Evolutionary conservation across 2,797 vertebrate species (phyloP), one percentile per base, ranked within the genome.

Genomic region (Melanotaenia trifasciata): DNA sequence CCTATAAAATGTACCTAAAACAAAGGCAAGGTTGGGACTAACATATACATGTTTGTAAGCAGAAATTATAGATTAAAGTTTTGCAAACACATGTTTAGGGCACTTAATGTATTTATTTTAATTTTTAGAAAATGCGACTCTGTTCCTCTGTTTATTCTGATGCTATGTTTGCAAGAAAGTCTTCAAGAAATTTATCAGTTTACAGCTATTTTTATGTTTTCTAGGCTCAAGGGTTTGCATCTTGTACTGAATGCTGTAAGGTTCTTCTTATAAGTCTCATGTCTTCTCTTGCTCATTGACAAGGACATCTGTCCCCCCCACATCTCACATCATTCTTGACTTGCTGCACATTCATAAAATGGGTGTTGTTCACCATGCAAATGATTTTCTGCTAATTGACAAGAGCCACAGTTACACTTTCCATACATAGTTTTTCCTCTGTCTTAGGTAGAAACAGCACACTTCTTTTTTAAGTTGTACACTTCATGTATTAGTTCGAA

Each of bases 391-490:
- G 10, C 16, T 36, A 3, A 20, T 26, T 20, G 10, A 36, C 0
- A 60, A 45, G 43, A 1, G 47, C 30, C 6, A 35, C 7, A 3
- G 26, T 11, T 30, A 40, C 13, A 40, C 24, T 47, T 45, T 20
- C 16, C 40, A 10, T 47, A 14, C 32, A 45, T 12, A 26, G 13
- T 7, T 33, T 33, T 36, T 36, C 8, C 18, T 26, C 26, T 69
- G 12, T 35, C 12, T 38, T 32, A 57, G 12, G 59, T 26, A 33
- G n/a, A 67, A 51, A 79, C 16, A 18, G 43, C 10, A 72, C 51
- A 60, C 53, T 8, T 50, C 66, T 73, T 62, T 76, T 36, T 70
- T 69, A 67, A 51, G 69, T 67, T 60, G 72, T 73, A 56, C 63
- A 54, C 11, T 18, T 32, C 65, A 10, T 79, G 62, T 76, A 5